Evolutionary conservation across 1,140 invertebrate species (phyloP), one percentile per base, ranked within the genome.

Genomic region (Nomia melanderi): DNA sequence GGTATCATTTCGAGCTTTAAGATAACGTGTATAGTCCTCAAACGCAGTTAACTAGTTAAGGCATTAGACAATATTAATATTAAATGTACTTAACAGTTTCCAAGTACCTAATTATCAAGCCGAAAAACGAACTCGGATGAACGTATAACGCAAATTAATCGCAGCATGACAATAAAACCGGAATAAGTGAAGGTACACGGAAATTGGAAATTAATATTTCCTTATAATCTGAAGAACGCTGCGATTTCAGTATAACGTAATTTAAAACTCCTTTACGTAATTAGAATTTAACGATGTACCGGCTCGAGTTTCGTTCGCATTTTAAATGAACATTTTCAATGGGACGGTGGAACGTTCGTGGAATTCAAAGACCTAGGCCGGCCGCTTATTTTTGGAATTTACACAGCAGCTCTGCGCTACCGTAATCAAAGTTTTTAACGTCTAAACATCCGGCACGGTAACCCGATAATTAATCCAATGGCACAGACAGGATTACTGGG

Each of bases 391-490:
- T 67, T 77, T 20, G 41, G 78, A 82, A 64, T 67, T 81, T 80
- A 63, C 60, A 67, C 14, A 65, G 33, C 36, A 33, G 36, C 7
- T 33, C n/a, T 5, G 44, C 31, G 1, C 25, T 27, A 50, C 20
- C 27, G 74, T 56, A 54, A 78, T 74, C 57, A 54, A 72, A 50
- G 27, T n/a, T 64, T 63, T 79, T 54, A 79, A 25, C n/a, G 67
- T 64, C 50, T 74, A 84, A 84, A 84, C 81, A 84, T 79, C 77
- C 77, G 71, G 71, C 11, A 31, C 14, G 14, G 25, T 63, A 62
- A 63, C 39, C 31, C 59, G 66, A 77, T 80, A 84, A 84, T 83
- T 76, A 84, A 84, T 83, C 67, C 39, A 57, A 60, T 47, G 36
- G 63, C 62, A 60, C 27, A 17, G 31, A 23, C 17, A 39, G 33